Conservation (phyloP, 2,888 invertebrate genomes). For the Lepidocyrtinus sp. region DNA sequence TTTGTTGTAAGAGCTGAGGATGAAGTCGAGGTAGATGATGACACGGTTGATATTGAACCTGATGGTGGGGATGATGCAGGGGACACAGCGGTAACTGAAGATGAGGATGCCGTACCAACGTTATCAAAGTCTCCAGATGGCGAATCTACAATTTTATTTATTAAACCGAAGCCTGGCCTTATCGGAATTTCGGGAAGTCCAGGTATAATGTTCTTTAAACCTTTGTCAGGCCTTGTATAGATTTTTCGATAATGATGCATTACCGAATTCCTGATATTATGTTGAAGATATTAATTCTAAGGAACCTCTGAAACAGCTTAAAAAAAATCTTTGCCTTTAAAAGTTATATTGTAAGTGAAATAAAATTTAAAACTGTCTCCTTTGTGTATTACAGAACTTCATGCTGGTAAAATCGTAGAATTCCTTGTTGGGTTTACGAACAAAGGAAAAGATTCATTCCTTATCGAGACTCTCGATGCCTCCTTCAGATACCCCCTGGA, state of each 20-base stretch:
- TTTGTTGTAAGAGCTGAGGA: conserved; percentile 72
- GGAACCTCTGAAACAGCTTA: conserved; percentile 63
- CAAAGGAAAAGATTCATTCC: conserved; percentile 91
- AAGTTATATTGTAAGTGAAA: neutral
- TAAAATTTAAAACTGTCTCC: neutral
- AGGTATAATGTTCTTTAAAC: too few species aligned
- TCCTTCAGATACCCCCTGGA: conserved; percentile 99
- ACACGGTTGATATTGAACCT: conserved; percentile 73
- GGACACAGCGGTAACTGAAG: conserved; percentile 74
- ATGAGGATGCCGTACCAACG: conserved; percentile 76
- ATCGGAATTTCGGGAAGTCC: conserved; percentile 67
- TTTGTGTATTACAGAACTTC: conserved; percentile 79
- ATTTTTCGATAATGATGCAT: conserved; percentile 65
- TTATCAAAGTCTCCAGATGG: conserved; percentile 87
- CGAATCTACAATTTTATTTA: conserved; percentile 92
- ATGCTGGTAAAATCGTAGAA: conserved; percentile 93
- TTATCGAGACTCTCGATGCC: conserved; percentile 94
- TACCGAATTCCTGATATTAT: conserved; percentile 54
- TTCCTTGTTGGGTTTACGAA: conserved; percentile 97
- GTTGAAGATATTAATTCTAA: conserved; percentile 62
- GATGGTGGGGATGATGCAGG: conserved; percentile 70
- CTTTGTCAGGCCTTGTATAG: neutral
- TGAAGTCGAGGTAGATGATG: conserved; percentile 76
- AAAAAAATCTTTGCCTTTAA: neutral
- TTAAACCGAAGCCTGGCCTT: conserved; percentile 77